Conservation (phyloP, 2,888 invertebrate genomes). For the Pheosia tremula region DNA sequence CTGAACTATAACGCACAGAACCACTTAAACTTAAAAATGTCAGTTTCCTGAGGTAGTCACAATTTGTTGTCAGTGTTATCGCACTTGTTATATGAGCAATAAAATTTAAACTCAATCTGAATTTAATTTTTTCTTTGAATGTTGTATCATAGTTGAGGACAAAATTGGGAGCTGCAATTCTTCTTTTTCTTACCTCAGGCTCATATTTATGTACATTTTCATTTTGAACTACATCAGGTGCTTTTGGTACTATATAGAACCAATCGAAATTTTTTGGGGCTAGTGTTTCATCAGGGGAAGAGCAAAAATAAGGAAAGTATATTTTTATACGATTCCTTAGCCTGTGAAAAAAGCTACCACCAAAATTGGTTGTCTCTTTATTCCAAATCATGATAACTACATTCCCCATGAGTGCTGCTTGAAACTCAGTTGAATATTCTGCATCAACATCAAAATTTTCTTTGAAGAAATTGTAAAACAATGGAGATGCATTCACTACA, state of each 20-base stretch:
- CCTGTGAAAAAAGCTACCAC: constrained; percentile 56
- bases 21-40: constrained; percentile 65
- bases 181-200: constrained; percentile 43
- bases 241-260: constrained; percentile 41
- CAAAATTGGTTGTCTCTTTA: constrained; percentile 53
- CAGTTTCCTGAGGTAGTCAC: constrained; percentile 61
- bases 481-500: constrained; percentile 47
- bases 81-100: constrained; percentile 38
- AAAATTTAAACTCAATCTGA: constrained; percentile 55
- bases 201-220: constrained; percentile 11
- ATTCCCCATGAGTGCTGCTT: constrained; percentile 45
- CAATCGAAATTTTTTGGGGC: constrained; percentile 46
- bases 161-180: constrained; percentile 43
- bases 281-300: constrained; percentile 22
- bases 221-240: constrained; percentile 26
- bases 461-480: constrained; percentile 53
- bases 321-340: constrained; percentile 47
- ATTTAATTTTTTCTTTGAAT: constrained; percentile 46
- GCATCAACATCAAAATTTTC: constrained; percentile 47
- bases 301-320: constrained; percentile 52
- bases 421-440: constrained; percentile 29
- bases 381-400: constrained; percentile 60
- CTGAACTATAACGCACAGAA: constrained; percentile 46
- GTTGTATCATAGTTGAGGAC: constrained; percentile 59
- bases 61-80: constrained; percentile 45